Base-by-base conservation (phyloP, 2,797 vertebrate genomes). In the Adrianichthys oophorus region DNA sequence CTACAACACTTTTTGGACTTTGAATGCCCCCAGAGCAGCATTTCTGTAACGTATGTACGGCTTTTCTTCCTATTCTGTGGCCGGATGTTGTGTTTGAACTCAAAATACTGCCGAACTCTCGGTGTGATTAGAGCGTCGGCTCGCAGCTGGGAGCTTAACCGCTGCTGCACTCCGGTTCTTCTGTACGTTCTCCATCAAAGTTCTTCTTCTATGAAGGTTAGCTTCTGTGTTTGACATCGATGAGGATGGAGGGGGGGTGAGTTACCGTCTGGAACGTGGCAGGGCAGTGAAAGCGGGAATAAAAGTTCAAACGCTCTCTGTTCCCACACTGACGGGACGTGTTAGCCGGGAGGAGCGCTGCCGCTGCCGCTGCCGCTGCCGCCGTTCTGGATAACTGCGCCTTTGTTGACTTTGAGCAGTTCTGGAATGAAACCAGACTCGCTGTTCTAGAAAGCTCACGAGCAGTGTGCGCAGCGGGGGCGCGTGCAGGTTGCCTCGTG, bases 371-470 rank as follows among this genome's bases (percentile, higher is more conserved):
- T 4, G 24, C 13, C 21, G 21, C 17, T 7, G 17, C 13, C 3
- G 7, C 41, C 16, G 3, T 6, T 17, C 15, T 18, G 18, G 3
- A 15, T 48, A 65, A 26, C 40, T 1, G 29, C 2, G 18, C 6
- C 4, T 57, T 52, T 12, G 8, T 74, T 70, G 61, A 67, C 44
- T 73, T 66, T 68, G 37, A 43, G 49, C 53, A 15, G 15, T 78
- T 82, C 78, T 78, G 74, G 76, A 78, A 86, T 68, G 43, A 80
- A 75, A 62, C 40, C 72, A 70, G 54, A 60, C 49, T 58, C 62
- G 2, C 19, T 53, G 61, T 87, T 89, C 87, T 83, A 70, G 87
- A 87, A 89, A 17, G 56, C 80, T 84, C 87, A 68, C 63, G 75
- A 4, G 78, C 79, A 62, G 55, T 37, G 45, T 42, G 50, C 16